Base-by-base conservation (phyloP, 2,888 invertebrate species). In the Priocnemis perturbator region DNA sequence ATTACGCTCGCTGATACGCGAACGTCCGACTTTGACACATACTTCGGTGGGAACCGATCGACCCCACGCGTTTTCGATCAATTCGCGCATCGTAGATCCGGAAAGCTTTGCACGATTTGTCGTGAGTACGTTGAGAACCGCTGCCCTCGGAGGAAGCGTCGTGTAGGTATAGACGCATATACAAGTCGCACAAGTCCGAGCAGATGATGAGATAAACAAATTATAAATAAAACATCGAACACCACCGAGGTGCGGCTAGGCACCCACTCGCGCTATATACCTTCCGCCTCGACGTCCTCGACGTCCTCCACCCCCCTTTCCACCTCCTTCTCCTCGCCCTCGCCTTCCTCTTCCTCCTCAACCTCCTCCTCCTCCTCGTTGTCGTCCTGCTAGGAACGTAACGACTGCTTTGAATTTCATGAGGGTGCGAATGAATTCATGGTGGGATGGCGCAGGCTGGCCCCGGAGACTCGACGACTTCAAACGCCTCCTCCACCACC, bases 361-460 rank as follows among this genome's bases (percentile, higher is more conserved):
- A 58, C 63, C 53, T 55, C 70, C 63, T 50, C 17, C 15, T 17
- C 17, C 56, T 69, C 58, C 50, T 67, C 79, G 77, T 76, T 76
- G 79, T 74, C 83, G 81, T 82, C 81, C 83, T 81, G 77, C 80
- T 82, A 78, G 77, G 74, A 82, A 78, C 81, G 83, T 85, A 86
- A 87, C 85, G 84, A 84, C 86, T 85, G 84, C 82, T 87, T 86
- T 88, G 87, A 88, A 87, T 87, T 87, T 88, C 87, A 87, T 87
- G 87, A 87, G 84, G 80, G 79, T 78, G 80, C 74, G 83, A 85
- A 84, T 81, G 83, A 84, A 84, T 85, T 80, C 80, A 80, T 80
- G 81, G 81, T 78, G 74, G 81, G 81, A 77, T 78, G 81, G 83
- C 74, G 79, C 71, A n/a, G 78, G 76, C 79, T 78, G 77, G 76